phyloP scores from a whole-genome alignment of 2,113 vertebrate genomes.

The Carollia perspicillata region DNA sequence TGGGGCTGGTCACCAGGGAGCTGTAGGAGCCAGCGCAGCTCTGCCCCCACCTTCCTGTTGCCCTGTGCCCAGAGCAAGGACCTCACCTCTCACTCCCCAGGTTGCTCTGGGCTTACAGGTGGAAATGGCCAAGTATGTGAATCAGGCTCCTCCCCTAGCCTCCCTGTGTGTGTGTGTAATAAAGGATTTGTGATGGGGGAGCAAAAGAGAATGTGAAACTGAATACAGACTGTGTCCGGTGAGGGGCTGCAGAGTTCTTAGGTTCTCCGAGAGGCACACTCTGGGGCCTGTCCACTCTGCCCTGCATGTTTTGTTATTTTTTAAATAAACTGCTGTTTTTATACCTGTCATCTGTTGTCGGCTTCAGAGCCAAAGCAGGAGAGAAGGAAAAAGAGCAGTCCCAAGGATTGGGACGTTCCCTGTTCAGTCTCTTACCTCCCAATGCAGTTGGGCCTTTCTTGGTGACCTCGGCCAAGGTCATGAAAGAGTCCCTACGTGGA shows the following conservation, averaged over 20 bases:
- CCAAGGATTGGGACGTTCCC: background rate
- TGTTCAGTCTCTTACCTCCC: background rate
- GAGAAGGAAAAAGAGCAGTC: background rate
- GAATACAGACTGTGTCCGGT: background rate
- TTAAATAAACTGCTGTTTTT: constrained; percentile 55
- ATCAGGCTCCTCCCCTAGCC: background rate
- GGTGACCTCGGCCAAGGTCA: background rate
- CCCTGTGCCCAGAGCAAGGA: background rate
- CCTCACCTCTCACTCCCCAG: background rate
- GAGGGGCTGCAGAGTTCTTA: background rate
- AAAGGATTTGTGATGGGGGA: background rate
- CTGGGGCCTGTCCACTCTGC: background rate
- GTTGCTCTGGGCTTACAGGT: background rate
- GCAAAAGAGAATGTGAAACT: constrained; percentile 63
- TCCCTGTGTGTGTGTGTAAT: background rate
- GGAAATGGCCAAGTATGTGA: constrained; percentile 43
- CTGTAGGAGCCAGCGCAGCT: background rate
- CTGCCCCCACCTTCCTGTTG: background rate
- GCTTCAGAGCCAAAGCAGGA: background rate
- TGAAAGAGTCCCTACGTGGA: background rate
- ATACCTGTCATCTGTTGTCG: background rate
- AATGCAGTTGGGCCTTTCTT: background rate
- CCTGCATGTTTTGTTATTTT: background rate
- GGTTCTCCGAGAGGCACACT: background rate
- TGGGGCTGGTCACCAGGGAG: background rate